A percentile compares a stretch with the other conserved stretches of the same genome.
Conservation (phyloP, 92 coral and sea anemone species). For the Siderastrea radians region DNA sequence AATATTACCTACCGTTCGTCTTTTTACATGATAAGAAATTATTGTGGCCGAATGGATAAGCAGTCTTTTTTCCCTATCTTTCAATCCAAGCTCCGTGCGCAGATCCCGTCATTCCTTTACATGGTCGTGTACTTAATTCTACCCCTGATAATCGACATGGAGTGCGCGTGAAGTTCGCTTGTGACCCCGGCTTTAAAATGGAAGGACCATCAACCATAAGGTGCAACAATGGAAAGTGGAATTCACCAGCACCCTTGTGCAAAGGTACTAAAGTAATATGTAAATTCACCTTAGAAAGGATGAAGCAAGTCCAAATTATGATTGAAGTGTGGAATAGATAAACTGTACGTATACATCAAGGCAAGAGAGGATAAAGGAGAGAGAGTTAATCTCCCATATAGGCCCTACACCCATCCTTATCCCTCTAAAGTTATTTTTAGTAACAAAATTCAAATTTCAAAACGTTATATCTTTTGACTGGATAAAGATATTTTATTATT, state of each 20-base stretch:
- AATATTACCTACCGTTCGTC: too few relatives aligned
- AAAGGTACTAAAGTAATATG: constrained; percentile 14
- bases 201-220: constrained; percentile 1
- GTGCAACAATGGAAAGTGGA: constrained; percentile 57
- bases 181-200: constrained; percentile 25
- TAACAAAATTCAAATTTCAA: too few relatives aligned
- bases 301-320: neutral
- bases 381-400: too few relatives aligned
- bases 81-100: constrained; percentile 19
- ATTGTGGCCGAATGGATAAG: neutral
- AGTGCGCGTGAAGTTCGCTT: constrained; percentile 16
- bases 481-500: too few relatives aligned
- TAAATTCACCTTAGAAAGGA: neutral
- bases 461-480: too few relatives aligned
- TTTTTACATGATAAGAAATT: too few relatives aligned
- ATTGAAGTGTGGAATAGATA: too few relatives aligned
- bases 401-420: too few relatives aligned
- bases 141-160: constrained; percentile 17
- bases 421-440: too few relatives aligned
- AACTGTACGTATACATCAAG: too few relatives aligned
- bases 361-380: too few relatives aligned
- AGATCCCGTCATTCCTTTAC: neutral
- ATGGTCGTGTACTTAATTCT: constrained; percentile 10
- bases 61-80: neutral
- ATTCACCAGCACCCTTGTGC: constrained; percentile 55